Conservation (phyloP, 2,888 invertebrate genomes). For the Idaea straminata region DNA sequence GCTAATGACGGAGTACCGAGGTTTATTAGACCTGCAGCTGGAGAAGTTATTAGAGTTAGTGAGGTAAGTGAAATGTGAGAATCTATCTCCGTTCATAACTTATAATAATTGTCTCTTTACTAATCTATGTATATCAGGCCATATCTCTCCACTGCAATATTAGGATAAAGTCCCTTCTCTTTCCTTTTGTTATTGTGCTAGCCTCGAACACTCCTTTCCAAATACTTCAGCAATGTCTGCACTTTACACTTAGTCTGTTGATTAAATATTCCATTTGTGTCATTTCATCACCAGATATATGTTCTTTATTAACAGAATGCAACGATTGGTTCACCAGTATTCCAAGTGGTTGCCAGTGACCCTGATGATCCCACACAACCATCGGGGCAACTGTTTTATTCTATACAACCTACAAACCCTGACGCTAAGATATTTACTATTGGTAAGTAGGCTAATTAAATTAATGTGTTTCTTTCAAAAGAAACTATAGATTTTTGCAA, state of each 20-base stretch:
- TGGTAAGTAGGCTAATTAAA: constrained; percentile 46
- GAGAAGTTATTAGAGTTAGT: constrained; percentile 84
- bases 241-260: too few relatives aligned
- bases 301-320: constrained; percentile 78
- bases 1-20: constrained; percentile 90
- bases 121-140: neutral
- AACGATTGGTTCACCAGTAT: constrained; percentile 86
- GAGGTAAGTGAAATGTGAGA: constrained; percentile 72
- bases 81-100: neutral
- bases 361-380: constrained; percentile 89
- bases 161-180: neutral
- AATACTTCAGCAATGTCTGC: too few relatives aligned
- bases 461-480: too few relatives aligned
- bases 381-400: constrained; percentile 86
- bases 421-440: constrained; percentile 83
- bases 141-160: neutral
- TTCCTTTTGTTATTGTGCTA: too few relatives aligned
- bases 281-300: neutral
- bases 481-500: neutral
- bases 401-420: constrained; percentile 84
- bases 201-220: too few relatives aligned
- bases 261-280: neutral
- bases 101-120: neutral
- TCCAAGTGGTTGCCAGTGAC: constrained; percentile 87
- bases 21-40: constrained; percentile 84